Conservation (phyloP, 2,797 vertebrate genomes). For the Perodicticus potto region DNA sequence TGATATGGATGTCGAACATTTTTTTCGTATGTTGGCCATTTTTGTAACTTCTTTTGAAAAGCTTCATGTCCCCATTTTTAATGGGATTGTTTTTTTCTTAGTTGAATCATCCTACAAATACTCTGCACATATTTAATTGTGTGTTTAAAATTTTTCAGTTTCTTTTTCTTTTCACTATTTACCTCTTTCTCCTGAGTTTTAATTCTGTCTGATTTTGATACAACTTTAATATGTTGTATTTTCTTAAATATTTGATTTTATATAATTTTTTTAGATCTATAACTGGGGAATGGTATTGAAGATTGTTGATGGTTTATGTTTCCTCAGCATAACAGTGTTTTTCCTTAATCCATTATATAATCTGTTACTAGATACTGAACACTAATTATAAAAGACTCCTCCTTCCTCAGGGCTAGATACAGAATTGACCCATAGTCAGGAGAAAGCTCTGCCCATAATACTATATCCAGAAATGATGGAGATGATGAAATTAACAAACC, state of each 20-base stretch:
- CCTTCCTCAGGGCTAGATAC: not conserved
- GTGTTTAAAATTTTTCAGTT: not conserved
- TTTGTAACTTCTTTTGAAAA: too few relatives aligned
- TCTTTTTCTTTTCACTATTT: not conserved
- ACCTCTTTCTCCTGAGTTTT: not conserved
- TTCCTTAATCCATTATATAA: not conserved
- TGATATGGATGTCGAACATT: too few relatives aligned
- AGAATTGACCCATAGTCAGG: not conserved
- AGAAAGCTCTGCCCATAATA: not conserved
- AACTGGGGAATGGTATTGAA: not conserved
- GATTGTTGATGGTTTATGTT: not conserved
- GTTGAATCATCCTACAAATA: not conserved
- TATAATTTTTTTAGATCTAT: not conserved
- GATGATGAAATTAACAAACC: not conserved
- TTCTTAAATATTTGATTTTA: not conserved
- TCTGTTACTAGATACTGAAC: not conserved
- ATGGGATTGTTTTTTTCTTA: not conserved
- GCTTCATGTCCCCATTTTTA: too few relatives aligned
- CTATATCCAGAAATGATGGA: constrained; percentile 8
- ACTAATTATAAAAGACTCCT: not conserved
- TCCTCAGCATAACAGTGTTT: not conserved
- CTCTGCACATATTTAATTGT: not conserved
- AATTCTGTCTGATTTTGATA: not conserved
- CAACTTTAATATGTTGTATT: not conserved
- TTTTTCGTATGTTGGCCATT: too few relatives aligned